Conservation (phyloP, 2,113 vertebrate species). For the Pterocles orientalis region DNA sequence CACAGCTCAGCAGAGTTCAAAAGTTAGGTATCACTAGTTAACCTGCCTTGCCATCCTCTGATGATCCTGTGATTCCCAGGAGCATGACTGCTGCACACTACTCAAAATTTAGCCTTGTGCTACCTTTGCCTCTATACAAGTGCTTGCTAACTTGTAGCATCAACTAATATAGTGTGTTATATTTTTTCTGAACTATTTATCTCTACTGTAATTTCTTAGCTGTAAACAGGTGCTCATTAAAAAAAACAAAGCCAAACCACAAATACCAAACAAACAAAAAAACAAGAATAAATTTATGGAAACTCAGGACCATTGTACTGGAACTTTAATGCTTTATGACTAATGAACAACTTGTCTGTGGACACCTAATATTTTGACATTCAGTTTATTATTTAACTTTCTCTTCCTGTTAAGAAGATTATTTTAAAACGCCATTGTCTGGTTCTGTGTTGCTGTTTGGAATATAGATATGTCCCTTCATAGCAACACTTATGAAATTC, state of each 20-base stretch:
- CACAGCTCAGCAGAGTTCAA: neutral
- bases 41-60: neutral
- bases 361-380: neutral
- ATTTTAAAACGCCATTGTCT: neutral
- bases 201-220: neutral
- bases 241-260: neutral
- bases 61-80: neutral
- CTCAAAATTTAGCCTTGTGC: neutral
- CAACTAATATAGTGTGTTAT: neutral
- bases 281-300: accelerated
- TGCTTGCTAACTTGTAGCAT: neutral
- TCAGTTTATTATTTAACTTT: neutral
- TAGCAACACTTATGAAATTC: neutral
- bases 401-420: neutral
- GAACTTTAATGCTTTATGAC: neutral
- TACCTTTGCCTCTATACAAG: neutral
- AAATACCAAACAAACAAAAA: neutral
- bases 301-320: neutral
- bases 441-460: neutral
- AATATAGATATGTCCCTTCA: neutral
- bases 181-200: neutral
- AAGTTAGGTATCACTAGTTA: neutral
- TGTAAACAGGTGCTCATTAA: neutral
- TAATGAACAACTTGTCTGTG: neutral
- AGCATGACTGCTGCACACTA: neutral